These are phyloP conservation scores for Pelecanus crispus DNA, from an alignment of 2,113 vertebrate species.

Conservation along the genomic window DNA sequence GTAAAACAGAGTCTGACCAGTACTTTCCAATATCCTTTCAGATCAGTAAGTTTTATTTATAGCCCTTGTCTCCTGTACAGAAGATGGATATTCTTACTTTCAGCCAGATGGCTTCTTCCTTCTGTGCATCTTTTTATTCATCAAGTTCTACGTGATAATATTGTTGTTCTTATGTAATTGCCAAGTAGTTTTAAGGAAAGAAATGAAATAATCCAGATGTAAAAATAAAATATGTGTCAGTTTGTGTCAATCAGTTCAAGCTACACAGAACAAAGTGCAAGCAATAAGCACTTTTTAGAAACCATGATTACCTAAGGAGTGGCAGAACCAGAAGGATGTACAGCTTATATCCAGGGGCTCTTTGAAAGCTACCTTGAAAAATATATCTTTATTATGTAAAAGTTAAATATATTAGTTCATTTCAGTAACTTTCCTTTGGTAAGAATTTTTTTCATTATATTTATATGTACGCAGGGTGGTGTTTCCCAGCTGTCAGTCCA, in stretches of 20 bases:
- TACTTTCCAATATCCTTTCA: constrained; percentile 31
- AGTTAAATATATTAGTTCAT: neutral
- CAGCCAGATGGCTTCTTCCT: neutral
- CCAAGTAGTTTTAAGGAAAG: neutral
- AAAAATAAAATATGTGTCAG: neutral
- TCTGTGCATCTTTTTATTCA: neutral
- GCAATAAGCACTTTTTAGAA: neutral
- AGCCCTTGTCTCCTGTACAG: neutral
- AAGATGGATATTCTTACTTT: neutral
- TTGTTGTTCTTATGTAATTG: neutral
- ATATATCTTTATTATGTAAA: neutral
- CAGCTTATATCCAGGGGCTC: neutral
- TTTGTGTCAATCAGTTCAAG: neutral
- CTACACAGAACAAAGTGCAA: neutral
- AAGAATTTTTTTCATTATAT: neutral
- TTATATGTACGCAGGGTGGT: neutral
- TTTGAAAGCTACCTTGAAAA: neutral
- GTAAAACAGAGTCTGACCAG: neutral
- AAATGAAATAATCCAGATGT: neutral
- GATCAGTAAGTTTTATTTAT: constrained; percentile 47
- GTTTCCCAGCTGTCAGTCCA: neutral
- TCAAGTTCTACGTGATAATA: neutral
- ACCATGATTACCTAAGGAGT: neutral
- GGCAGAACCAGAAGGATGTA: neutral
- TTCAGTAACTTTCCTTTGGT: neutral